phyloP scores from a whole-genome alignment of 2,797 vertebrate species.

The Phrynocephalus forsythii region DNA sequence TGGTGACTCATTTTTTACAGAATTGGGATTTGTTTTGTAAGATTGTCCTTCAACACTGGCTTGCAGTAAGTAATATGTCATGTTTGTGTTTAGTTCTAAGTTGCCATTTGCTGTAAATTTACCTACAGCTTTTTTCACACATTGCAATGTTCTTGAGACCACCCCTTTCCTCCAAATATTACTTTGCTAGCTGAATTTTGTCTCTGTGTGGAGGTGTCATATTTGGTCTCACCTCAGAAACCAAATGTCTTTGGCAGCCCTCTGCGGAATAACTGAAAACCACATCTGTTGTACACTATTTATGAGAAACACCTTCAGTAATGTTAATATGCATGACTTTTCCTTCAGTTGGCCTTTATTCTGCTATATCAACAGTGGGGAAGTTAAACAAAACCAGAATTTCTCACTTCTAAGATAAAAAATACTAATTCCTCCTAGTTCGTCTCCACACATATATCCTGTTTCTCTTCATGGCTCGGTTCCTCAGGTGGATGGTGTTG shows the following conservation, averaged over 20 bases:
- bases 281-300: background rate
- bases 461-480: conserved; percentile 56
- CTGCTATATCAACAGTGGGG: background rate
- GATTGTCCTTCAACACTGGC: too few relatives aligned
- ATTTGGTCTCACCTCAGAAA: background rate
- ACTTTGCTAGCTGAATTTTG: too few relatives aligned
- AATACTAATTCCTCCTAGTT: conserved; percentile 55
- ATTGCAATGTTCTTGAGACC: too few relatives aligned
- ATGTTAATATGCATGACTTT: background rate
- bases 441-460: conserved; percentile 61
- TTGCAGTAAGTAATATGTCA: too few relatives aligned
- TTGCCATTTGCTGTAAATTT: too few relatives aligned
- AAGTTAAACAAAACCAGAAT: background rate
- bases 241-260: background rate
- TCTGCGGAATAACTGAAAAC: background rate
- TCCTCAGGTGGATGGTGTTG: conserved; percentile 58
- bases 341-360: conserved; percentile 21
- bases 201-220: background rate
- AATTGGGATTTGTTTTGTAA: too few relatives aligned
- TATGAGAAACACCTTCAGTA: background rate
- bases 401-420: conserved; percentile 6
- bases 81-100: too few relatives aligned
- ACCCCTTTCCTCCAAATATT: too few relatives aligned
- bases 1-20: too few relatives aligned
- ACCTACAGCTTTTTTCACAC: too few relatives aligned